Conservation (phyloP, 1,140 invertebrate genomes). For the Philotrypesis tridentata region DNA sequence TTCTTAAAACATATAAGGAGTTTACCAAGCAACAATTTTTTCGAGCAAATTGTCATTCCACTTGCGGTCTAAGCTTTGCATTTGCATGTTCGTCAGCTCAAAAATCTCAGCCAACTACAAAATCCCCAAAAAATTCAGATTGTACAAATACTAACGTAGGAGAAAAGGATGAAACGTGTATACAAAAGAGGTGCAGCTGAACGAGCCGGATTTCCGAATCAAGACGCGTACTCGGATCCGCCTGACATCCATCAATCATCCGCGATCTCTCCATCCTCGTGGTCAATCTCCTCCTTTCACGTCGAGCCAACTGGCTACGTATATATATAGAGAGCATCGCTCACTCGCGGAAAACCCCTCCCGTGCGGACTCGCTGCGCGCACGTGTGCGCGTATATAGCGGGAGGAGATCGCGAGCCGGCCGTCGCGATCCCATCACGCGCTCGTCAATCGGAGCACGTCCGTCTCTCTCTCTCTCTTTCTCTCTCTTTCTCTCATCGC, state of each 20-base stretch:
- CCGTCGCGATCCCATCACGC: neutral
- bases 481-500: neutral
- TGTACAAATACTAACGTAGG: too few relatives aligned
- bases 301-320: neutral
- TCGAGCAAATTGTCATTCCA: too few relatives aligned
- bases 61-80: too few relatives aligned
- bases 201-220: neutral
- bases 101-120: too few relatives aligned
- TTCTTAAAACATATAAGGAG: too few relatives aligned
- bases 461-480: neutral
- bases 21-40: too few relatives aligned
- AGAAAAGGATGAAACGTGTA: too few relatives aligned
- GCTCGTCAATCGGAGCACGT: slow-evolving; percentile 22
- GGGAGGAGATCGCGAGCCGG: neutral
- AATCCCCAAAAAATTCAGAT: too few relatives aligned
- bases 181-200: neutral
- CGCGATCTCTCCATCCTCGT: neutral
- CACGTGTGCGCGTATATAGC: too few relatives aligned
- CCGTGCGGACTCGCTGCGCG: neutral
- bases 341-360: slow-evolving; percentile 2
- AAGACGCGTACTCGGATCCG: neutral
- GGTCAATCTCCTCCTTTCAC: neutral
- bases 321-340: neutral
- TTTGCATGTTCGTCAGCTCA: too few relatives aligned
- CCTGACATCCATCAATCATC: neutral